These are phyloP conservation scores for Agrypnia vestita DNA, from an alignment of 1,140 invertebrate species.

Conservation along the genomic window DNA sequence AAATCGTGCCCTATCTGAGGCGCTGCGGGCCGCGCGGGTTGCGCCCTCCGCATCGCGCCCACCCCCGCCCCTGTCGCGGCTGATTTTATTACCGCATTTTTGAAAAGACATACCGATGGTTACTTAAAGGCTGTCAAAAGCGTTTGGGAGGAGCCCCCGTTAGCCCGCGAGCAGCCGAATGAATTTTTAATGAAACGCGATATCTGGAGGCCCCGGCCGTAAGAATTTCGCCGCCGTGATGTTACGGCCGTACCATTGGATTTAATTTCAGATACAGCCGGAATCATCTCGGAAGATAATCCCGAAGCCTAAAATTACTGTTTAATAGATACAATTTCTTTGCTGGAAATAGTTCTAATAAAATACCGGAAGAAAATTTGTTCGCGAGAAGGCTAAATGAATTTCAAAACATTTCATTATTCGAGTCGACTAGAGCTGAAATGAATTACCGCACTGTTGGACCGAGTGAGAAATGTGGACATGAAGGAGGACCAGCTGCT, in stretches of 20 bases:
- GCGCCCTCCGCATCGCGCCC: conserved; percentile 2
- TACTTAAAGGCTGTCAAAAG: conserved; percentile 36
- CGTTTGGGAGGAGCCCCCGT: conserved; percentile 11
- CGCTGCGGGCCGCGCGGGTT: conserved; percentile 8
- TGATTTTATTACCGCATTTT: conserved; percentile 39
- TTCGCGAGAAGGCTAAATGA: too few species aligned
- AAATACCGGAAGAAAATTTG: too few species aligned
- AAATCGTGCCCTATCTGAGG: conserved; percentile 58
- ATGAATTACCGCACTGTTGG: too few species aligned
- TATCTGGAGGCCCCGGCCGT: not conserved
- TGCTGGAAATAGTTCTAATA: not conserved
- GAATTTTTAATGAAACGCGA: conserved; percentile 22
- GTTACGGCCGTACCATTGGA: conserved; percentile 15
- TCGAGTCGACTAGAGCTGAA: too few species aligned
- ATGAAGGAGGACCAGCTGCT: too few species aligned
- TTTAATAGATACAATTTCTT: conserved; percentile 21
- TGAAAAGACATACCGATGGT: not conserved
- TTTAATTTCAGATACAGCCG: conserved; percentile 32
- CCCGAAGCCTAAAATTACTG: not conserved
- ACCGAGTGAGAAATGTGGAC: too few species aligned
- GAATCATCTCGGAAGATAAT: conserved; percentile 10
- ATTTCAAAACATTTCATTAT: too few species aligned
- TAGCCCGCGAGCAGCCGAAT: not conserved
- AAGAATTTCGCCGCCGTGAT: not conserved
- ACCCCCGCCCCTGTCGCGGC: not conserved